Conservation (phyloP, 2,888 invertebrate species). For the Lobophora halterata region DNA sequence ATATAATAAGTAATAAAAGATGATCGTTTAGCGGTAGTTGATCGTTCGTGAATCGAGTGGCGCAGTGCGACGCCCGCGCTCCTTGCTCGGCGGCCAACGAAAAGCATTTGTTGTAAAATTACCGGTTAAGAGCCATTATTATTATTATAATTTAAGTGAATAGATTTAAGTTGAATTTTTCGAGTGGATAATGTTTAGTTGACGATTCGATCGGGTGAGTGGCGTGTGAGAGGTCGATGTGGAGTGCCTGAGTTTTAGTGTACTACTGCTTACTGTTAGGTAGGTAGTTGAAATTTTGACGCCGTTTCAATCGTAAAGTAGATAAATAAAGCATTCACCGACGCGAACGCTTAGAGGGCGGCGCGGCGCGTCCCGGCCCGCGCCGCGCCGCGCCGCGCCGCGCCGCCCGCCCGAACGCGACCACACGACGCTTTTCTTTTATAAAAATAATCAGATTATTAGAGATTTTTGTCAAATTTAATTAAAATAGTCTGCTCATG, state of each 20-base stretch:
- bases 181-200: constrained; percentile 77
- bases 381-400: constrained; percentile 26
- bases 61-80: constrained; percentile 53
- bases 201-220: constrained; percentile 74
- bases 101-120: constrained; percentile 79
- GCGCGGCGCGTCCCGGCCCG: constrained; percentile 37
- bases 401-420: constrained; percentile 24
- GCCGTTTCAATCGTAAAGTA: constrained; percentile 77
- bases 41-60: constrained; percentile 59
- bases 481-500: constrained; percentile 79
- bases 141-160: constrained; percentile 77
- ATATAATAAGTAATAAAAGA: constrained; percentile 72
- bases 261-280: constrained; percentile 81
- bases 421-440: constrained; percentile 73
- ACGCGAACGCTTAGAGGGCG: constrained; percentile 60
- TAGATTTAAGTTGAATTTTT: constrained; percentile 79
- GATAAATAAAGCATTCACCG: constrained; percentile 71
- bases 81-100: constrained; percentile 74
- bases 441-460: constrained; percentile 70
- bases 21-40: constrained; percentile 69
- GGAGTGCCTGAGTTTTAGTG: constrained; percentile 77
- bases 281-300: constrained; percentile 80
- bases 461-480: constrained; percentile 77
- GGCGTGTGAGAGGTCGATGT: constrained; percentile 76
- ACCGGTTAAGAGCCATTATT: constrained; percentile 78